A percentile compares a stretch with the other conserved stretches of the same genome.
These are phyloP conservation scores for Hydraecia micacea DNA, from an alignment of 2,888 invertebrate genomes.

Conservation along the genomic window DNA sequence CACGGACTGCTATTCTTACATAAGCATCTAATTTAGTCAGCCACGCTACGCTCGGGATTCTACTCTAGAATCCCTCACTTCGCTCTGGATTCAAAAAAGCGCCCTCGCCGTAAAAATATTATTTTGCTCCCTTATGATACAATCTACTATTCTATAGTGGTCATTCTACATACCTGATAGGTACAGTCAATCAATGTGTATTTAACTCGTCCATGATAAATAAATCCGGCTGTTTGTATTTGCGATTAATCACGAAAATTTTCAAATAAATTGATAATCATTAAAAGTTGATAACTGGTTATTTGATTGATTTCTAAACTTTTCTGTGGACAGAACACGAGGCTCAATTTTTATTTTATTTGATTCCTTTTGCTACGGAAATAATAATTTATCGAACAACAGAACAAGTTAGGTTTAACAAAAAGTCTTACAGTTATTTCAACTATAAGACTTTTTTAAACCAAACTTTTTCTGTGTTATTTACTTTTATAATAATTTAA, in stretches of 20 bases:
- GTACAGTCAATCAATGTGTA: neutral
- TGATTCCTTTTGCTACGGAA: neutral
- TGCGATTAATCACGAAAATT: neutral
- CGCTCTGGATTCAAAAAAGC: too few relatives aligned
- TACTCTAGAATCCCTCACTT: too few relatives aligned
- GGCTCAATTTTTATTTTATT: neutral
- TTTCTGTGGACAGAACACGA: neutral
- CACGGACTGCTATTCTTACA: too few relatives aligned
- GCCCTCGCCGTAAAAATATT: too few relatives aligned
- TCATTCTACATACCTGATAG: neutral
- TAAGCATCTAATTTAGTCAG: too few relatives aligned
- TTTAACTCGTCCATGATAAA: neutral
- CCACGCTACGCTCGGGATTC: too few relatives aligned
- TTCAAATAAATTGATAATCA: neutral
- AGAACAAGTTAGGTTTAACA: too few relatives aligned
- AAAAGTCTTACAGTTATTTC: too few relatives aligned
- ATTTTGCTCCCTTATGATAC: too few relatives aligned
- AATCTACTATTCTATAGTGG: too few relatives aligned
- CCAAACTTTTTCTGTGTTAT: neutral
- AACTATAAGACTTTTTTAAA: neutral
- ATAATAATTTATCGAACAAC: neutral
- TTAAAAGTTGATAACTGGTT: neutral
- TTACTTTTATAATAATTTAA: neutral
- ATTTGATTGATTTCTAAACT: neutral
- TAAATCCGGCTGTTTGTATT: neutral